phyloP scores from a whole-genome alignment of 2,113 vertebrate species.

The Oryzias melastigma region DNA sequence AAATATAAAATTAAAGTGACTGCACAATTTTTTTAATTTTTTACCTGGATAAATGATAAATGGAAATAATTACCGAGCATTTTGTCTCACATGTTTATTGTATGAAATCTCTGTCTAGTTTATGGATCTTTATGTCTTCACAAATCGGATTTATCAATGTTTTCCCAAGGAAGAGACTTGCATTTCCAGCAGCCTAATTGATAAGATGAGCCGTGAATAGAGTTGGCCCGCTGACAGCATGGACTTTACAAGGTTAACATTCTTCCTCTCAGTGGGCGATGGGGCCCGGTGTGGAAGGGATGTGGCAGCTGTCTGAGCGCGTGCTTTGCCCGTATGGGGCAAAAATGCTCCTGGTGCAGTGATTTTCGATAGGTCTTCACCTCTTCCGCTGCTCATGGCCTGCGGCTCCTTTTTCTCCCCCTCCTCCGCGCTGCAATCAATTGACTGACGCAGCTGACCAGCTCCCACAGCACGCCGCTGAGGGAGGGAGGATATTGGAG shows the following conservation, averaged over 20 bases:
- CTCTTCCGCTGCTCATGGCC: slow-evolving; percentile 69
- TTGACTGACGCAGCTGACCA: slow-evolving; percentile 65
- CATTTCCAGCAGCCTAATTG: too few relatives aligned
- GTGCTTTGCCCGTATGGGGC: slow-evolving; percentile 48
- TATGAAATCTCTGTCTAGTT: too few relatives aligned
- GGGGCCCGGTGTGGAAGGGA: slow-evolving; percentile 29
- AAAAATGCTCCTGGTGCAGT: slow-evolving; percentile 61
- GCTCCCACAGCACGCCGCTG: slow-evolving; percentile 65
- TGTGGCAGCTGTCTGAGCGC: slow-evolving; percentile 56
- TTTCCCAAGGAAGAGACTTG: too few relatives aligned
- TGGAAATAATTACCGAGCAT: too few relatives aligned
- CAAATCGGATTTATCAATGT: too few relatives aligned
- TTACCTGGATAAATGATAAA: too few relatives aligned
- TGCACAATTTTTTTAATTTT: too few relatives aligned
- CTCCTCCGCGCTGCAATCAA: slow-evolving; percentile 63
- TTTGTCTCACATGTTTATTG: too few relatives aligned
- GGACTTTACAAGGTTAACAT: slow-evolving; percentile 5
- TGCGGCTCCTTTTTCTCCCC: slow-evolving; percentile 69
- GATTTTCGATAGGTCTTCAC: slow-evolving; percentile 79
- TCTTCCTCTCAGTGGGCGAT: slow-evolving; percentile 20
- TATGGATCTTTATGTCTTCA: too few relatives aligned
- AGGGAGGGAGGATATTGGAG: slow-evolving; percentile 59
- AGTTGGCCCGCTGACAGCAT: slow-evolving; percentile 13
- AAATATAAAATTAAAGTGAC: too few relatives aligned
- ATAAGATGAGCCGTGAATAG: too few relatives aligned